phyloP scores from a whole-genome alignment of 2,888 invertebrate species.

The Aspidiotus destructor region DNA sequence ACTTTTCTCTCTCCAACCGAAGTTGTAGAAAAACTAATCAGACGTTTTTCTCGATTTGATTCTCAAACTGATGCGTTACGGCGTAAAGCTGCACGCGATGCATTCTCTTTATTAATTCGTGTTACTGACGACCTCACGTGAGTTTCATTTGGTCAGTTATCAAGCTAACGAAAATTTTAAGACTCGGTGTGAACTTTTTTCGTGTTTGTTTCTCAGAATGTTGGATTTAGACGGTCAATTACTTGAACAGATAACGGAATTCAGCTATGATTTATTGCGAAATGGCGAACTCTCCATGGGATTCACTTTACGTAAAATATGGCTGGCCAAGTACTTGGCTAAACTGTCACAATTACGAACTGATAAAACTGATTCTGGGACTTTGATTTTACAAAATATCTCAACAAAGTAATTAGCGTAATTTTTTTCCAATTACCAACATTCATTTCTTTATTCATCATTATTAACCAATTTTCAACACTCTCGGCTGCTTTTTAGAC shows the following conservation, averaged over 20 bases:
- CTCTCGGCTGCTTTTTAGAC: constrained; percentile 39
- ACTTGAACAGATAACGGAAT: constrained; percentile 76
- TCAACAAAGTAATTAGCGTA: constrained; percentile 41
- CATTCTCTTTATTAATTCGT: constrained; percentile 83
- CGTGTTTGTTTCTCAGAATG: constrained; percentile 49
- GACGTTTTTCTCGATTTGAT: constrained; percentile 65
- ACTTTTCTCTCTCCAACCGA: constrained; percentile 85
- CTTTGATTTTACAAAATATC: constrained; percentile 48
- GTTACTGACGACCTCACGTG: constrained; percentile 94
- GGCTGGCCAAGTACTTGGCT: constrained; percentile 72
- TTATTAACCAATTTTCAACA: not conserved
- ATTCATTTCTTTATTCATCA: not conserved
- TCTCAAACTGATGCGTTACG: constrained; percentile 57
- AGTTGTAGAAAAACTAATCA: constrained; percentile 73
- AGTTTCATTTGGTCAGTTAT: constrained; percentile 43
- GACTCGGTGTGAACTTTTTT: not conserved
- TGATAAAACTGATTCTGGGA: constrained; percentile 40
- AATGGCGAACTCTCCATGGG: constrained; percentile 87
- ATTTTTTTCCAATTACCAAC: not conserved
- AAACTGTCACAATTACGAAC: constrained; percentile 46
- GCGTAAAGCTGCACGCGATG: constrained; percentile 70
- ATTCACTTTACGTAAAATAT: constrained; percentile 76
- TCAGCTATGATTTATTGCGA: constrained; percentile 85
- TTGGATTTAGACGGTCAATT: constrained; percentile 73
- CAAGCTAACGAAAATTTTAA: constrained; percentile 7